Percentiles rank a stretch among this genome's conserved stretches.
These are phyloP conservation scores for Drosophila anomalata DNA, from an alignment of 2,888 invertebrate species.

Conservation along the genomic window DNA sequence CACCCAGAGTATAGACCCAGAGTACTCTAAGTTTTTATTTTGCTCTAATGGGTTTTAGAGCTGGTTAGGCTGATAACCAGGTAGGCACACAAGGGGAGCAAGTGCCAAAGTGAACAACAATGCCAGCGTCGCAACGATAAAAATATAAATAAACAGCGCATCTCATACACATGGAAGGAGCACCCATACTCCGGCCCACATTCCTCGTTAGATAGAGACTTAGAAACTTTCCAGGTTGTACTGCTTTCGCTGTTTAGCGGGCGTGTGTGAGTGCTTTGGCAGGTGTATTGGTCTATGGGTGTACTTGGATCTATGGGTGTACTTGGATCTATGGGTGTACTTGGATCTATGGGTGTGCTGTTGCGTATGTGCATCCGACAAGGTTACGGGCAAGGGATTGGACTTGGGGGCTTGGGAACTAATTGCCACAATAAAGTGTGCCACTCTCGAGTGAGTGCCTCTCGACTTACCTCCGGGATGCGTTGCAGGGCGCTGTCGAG, in stretches of 20 bases:
- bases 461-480: slow-evolving; percentile 89
- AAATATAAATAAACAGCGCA: slow-evolving; percentile 59
- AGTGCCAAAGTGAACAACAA: slow-evolving; percentile 68
- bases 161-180: slow-evolving; percentile 14
- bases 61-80: slow-evolving; percentile 54
- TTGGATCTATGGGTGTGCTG: no score
- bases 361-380: neutral
- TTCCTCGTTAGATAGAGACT: slow-evolving; percentile 18
- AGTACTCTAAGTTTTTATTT: no score
- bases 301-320: no score
- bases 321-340: no score
- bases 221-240: slow-evolving; percentile 50
- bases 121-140: slow-evolving; percentile 54
- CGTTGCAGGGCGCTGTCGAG: slow-evolving; percentile 94
- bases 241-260: slow-evolving; percentile 9
- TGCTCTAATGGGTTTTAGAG: neutral
- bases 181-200: neutral
- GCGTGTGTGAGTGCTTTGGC: slow-evolving; percentile 1
- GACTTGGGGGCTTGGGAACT: slow-evolving; percentile 9
- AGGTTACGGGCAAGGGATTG: slow-evolving; percentile 3
- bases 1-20: neutral
- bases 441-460: no score
- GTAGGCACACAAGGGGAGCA: slow-evolving; percentile 53
- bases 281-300: neutral
- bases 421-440: no score